Evolutionary conservation across 2,797 vertebrate species (phyloP).

Genomic region (Enteromius mattozi): DNA sequence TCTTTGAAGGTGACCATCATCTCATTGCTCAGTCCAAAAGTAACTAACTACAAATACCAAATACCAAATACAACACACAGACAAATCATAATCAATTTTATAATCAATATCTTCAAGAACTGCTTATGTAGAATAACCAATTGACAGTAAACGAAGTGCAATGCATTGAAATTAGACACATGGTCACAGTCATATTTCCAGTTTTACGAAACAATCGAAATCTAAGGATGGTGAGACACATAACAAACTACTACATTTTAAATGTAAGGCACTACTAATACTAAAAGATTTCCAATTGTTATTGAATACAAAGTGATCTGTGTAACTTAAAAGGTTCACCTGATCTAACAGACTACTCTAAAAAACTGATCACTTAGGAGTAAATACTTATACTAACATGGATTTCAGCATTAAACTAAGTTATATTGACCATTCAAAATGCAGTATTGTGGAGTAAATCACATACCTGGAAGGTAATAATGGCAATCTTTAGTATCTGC

Average conservation of each 20-base stretch:
- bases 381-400: neutral
- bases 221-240: neutral
- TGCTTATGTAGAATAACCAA: neutral
- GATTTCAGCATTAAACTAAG: neutral
- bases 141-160: neutral
- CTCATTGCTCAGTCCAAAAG: conserved; percentile 95
- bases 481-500: conserved; percentile 91
- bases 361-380: neutral
- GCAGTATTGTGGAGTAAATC: neutral
- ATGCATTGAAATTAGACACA: neutral
- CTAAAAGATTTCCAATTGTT: neutral
- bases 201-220: neutral
- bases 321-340: neutral
- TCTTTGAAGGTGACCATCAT: conserved; percentile 97
- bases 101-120: neutral
- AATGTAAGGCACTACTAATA: neutral
- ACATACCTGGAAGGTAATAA: conserved; percentile 91
- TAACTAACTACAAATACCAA: conserved; percentile 86
- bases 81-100: neutral
- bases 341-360: neutral
- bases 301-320: neutral
- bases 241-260: neutral
- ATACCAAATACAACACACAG: conserved; percentile 19
- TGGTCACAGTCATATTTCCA: neutral
- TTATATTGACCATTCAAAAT: neutral